Base-by-base conservation (phyloP, 2,888 invertebrate species). In the Melikaiella ostensackeni region DNA sequence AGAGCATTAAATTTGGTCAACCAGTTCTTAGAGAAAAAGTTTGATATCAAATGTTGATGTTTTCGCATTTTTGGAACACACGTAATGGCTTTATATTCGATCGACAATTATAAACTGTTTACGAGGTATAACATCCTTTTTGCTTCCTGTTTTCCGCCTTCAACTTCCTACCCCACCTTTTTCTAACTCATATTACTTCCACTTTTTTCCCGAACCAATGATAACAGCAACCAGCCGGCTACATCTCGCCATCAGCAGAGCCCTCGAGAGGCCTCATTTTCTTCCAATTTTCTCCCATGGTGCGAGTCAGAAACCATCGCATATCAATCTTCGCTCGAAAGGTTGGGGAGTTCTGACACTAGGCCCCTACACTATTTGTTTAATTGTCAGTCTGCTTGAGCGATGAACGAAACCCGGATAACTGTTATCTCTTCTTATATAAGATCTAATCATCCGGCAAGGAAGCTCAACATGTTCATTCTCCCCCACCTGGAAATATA, bases 311-410 rank as follows among this genome's bases (percentile, higher is more conserved):
- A 42, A 42, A 64, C 64, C 42, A 64, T 64, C 24, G 16, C n/a
- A 21, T 42, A 64, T 64, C 24, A 64, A 64, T 64, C 42, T 64
- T 64, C 7, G 11, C 38, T 38, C 5, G 24, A 63, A 24, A 42
- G 16, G 42, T 42, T 64, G 24, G 38, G 38, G 63, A 63, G n/a
- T 63, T 35, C 13, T 13, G 24, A 4, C 11, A 21, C 35, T 11
- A 63, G 35, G 38, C 42, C 24, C 42, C 64, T 64, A 42, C 19
- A 42, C 64, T 64, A 42, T 42, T 64, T 42, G 42, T 64, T 64
- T 64, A 64, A 64, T 64, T 64, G 64, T 64, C 64, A 64, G 64
- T 42, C 64, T 13, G 38, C 42, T 59, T 64, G 64, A 42, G 27
- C 16, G 64, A 38, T 64, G 35, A 16, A 38, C 24, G 64, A 13